A percentile compares a stretch with the other conserved stretches of the same genome.
phyloP scores from a whole-genome alignment of 1,140 invertebrate genomes.

The Listronotus bonariensis region DNA sequence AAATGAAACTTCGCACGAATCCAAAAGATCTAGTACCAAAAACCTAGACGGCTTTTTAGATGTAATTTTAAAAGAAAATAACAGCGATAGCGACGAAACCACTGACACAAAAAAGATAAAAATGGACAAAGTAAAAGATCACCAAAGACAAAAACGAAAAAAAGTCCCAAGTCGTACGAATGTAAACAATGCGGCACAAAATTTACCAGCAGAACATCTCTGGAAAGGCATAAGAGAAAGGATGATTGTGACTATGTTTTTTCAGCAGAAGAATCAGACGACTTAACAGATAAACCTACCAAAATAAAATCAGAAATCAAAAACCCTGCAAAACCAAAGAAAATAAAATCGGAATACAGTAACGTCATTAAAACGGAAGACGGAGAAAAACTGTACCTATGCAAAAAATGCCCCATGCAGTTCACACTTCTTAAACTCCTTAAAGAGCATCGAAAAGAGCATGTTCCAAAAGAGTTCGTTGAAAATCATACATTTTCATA shows the following conservation, averaged over 20 bases:
- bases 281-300: too few species aligned
- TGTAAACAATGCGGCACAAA: conserved; percentile 1
- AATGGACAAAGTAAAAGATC: background rate
- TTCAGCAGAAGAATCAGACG: background rate
- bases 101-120: background rate
- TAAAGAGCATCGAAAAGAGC: conserved; percentile 39
- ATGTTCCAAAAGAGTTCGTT: conserved; percentile 24
- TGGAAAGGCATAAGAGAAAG: conserved; percentile 8
- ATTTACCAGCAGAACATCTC: background rate
- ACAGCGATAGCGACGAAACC: conserved; percentile 2
- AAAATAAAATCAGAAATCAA: too few species aligned
- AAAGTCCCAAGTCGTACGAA: background rate
- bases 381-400: conserved; percentile 27
- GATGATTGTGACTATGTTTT: background rate
- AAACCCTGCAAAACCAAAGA: background rate
- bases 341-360: background rate
- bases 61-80: conserved; percentile 14
- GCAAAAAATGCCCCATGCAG: conserved; percentile 41
- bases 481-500: conserved; percentile 42
- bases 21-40: background rate
- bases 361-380: conserved; percentile 8
- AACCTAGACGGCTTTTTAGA: background rate
- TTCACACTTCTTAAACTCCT: conserved; percentile 32
- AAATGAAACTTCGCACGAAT: conserved; percentile 9
- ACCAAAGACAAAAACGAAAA: background rate